phyloP scores from a whole-genome alignment of 2,113 vertebrate species.

The Puntigrus tetrazona region DNA sequence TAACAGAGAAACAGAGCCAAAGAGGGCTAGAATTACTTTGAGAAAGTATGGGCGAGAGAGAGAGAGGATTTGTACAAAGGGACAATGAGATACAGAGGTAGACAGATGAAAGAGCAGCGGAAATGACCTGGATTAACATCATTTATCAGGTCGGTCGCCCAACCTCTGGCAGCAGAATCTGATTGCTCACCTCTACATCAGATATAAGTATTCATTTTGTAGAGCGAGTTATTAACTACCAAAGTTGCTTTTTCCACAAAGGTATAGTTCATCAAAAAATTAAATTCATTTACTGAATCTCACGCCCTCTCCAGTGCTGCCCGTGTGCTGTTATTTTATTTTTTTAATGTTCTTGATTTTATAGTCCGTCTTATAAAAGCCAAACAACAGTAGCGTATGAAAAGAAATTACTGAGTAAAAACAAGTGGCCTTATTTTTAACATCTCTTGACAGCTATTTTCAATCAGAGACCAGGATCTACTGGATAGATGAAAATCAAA shows the following conservation, averaged over 20 bases:
- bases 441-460: neutral
- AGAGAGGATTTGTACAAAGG: neutral
- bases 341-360: neutral
- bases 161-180: conserved; percentile 38
- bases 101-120: neutral
- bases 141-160: conserved; percentile 41
- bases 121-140: conserved; percentile 17
- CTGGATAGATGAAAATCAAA: neutral
- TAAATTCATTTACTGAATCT: neutral
- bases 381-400: neutral
- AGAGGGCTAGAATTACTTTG: neutral
- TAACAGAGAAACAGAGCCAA: neutral
- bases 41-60: neutral
- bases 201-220: neutral
- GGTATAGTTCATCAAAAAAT: neutral
- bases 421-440: neutral
- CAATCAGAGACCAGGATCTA: neutral
- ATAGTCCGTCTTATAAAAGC: neutral
- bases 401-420: neutral
- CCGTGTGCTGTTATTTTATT: neutral
- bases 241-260: neutral
- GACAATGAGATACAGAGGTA: neutral
- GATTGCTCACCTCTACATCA: conserved; percentile 10
- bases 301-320: neutral
- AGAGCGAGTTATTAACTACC: neutral